Evolutionary conservation across 2,113 vertebrate species (phyloP), one percentile per base, ranked within the genome.

Genomic region (Tetrao urogallus): DNA sequence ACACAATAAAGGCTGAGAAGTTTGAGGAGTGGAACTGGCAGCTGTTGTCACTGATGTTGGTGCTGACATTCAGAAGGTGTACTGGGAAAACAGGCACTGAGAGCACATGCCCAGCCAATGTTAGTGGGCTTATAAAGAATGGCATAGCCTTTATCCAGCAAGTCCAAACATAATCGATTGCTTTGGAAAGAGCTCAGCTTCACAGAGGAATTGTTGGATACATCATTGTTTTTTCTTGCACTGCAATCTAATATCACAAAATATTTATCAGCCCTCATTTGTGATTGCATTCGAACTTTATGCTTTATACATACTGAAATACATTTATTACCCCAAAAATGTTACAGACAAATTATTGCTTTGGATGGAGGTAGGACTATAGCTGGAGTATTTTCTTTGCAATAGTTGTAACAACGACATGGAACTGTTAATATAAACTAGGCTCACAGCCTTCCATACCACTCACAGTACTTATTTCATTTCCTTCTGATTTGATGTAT

Each of bases 331-430:
- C 61, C 84, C 83, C 67, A 70, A 60, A 63, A 27, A 15, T 40
- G 60, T n/a, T 72, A 82, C 40, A 67, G 56, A 73, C 42, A 77
- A 82, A 74, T 17, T 5, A 73, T 67, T 92, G 42, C 40, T 94
- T 82, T 74, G 14, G 58, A 76, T 58, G 63, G 13, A 61, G 34
- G 10, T 71, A 64, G 92, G 30, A 93, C 89, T 89, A 73, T 40
- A 70, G 78, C 70, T 82, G 73, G 48, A 80, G 22, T 42, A 92
- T 94, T 93, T 96, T 95, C 86, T 95, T 95, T 88, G 36, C 30
- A 88, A 6, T 81, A 36, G 74, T 90, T 93, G 75, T 78, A 90
- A 83, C 60, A 87, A 21, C 17, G 61, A 82, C 77, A 67, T 50
- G 45, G 22, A 82, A 45, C 83, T 96, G 81, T 75, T 90, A 75